These are phyloP conservation scores for Arothron firmamentum DNA, from an alignment of 2,113 vertebrate genomes.

Conservation along the genomic window DNA sequence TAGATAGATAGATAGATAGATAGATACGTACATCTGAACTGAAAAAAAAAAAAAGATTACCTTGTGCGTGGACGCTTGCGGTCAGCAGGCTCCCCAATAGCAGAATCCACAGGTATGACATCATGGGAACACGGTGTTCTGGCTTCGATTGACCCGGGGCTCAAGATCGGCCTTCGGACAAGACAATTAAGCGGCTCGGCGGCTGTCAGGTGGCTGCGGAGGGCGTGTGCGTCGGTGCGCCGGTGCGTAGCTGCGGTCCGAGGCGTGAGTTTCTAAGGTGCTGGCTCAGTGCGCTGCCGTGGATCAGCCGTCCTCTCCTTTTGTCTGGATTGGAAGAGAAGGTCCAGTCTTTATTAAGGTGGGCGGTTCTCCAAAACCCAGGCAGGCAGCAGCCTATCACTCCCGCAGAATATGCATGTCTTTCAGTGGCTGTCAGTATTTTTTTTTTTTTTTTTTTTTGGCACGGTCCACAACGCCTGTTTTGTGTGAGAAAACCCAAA, in stretches of 20 bases:
- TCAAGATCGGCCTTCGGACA: constrained; percentile 18
- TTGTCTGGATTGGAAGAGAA: constrained; percentile 65
- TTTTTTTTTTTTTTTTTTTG: background rate
- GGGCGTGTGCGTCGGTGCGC: constrained; percentile 31
- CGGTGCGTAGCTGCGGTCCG: constrained; percentile 47
- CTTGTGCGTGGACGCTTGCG: constrained; percentile 57
- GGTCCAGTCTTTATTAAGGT: constrained; percentile 58
- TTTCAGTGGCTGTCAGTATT: background rate
- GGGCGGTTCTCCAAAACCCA: constrained; percentile 52
- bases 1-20: constrained; percentile 11
- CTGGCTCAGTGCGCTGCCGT: background rate
- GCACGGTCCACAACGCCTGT: background rate
- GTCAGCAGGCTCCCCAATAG: constrained; percentile 68
- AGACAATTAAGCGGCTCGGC: constrained; percentile 18
- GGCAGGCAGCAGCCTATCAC: background rate
- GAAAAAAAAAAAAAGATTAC: constrained; percentile 46
- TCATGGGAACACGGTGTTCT: constrained; percentile 67
- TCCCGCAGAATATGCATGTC: background rate
- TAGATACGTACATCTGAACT: background rate
- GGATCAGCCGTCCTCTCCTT: constrained; percentile 41
- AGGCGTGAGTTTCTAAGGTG: background rate
- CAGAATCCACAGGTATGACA: constrained; percentile 77
- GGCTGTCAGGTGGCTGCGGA: constrained; percentile 43
- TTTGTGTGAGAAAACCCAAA: background rate
- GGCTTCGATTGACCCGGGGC: constrained; percentile 32